phyloP scores from a whole-genome alignment of 92 coral and sea anemone species.

The Paramuricea clavata region DNA sequence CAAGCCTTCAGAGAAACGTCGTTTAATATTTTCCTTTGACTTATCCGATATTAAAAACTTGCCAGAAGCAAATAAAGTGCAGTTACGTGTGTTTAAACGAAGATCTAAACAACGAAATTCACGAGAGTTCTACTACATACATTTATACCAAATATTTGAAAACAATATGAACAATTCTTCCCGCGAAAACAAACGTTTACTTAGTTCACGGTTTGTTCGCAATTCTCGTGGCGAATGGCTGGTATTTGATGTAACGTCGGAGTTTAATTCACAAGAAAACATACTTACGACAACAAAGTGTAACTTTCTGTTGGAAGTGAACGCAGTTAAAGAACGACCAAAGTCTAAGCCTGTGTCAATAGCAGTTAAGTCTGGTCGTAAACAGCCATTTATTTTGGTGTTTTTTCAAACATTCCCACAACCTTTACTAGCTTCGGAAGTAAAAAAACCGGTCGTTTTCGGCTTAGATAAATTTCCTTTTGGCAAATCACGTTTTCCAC shows the following conservation, averaged over 20 bases:
- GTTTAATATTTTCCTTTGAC: constrained; percentile 84
- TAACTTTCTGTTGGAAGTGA: constrained; percentile 81
- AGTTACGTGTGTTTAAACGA: constrained; percentile 85
- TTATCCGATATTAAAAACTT: constrained; percentile 73
- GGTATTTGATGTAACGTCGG: constrained; percentile 83
- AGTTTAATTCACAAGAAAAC: constrained; percentile 51
- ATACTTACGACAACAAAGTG: constrained; percentile 52
- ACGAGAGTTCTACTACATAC: constrained; percentile 76
- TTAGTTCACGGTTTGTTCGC: constrained; percentile 78
- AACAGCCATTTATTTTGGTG: constrained; percentile 81
- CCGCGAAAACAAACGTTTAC: constrained; percentile 44
- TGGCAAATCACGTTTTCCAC: constrained; percentile 17
- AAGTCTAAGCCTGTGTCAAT: constrained; percentile 80
- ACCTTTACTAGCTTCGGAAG: not conserved
- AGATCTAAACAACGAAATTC: constrained; percentile 74
- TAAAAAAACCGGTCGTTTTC: not conserved
- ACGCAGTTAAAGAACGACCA: constrained; percentile 69
- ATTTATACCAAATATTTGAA: constrained; percentile 74
- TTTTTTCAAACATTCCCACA: constrained; percentile 6
- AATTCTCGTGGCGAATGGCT: constrained; percentile 85
- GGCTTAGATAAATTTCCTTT: not conserved
- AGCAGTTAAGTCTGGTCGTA: constrained; percentile 89
- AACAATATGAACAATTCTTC: constrained; percentile 61
- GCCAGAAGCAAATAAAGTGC: constrained; percentile 79
- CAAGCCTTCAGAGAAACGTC: constrained; percentile 32